These are phyloP conservation scores for Piaya cayana DNA, from an alignment of 2,113 vertebrate genomes.

Conservation along the genomic window DNA sequence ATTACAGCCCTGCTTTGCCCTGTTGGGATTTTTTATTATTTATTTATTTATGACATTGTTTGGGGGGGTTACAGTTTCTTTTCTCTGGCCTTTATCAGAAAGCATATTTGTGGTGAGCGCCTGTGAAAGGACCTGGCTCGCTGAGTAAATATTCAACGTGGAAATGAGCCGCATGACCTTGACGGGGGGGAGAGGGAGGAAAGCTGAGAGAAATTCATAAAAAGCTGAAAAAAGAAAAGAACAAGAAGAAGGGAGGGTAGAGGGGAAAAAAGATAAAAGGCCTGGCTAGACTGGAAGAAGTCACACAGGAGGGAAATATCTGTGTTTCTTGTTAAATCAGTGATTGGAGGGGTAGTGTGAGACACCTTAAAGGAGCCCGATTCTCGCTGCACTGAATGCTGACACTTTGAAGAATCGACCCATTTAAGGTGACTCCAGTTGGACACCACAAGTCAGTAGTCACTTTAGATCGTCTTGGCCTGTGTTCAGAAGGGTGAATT, in stretches of 20 bases:
- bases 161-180: conserved; percentile 87
- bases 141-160: conserved; percentile 87
- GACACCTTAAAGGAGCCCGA: background rate
- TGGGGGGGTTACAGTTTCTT: conserved; percentile 64
- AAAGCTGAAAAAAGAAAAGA: conserved; percentile 56
- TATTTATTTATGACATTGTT: conserved; percentile 60
- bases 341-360: background rate
- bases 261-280: conserved; percentile 8
- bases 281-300: background rate
- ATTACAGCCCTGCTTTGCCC: background rate
- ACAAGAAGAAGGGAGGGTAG: conserved; percentile 6
- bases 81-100: conserved; percentile 94
- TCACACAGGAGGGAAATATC: background rate
- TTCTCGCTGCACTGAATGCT: background rate
- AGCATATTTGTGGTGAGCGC: conserved; percentile 91
- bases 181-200: conserved; percentile 43
- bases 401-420: conserved; percentile 44
- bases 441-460: conserved; percentile 66
- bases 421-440: conserved; percentile 69
- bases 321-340: background rate
- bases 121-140: conserved; percentile 84
- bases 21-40: background rate
- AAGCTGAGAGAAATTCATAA: conserved; percentile 39
- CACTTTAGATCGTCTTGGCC: conserved; percentile 63
- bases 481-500: conserved; percentile 57